phyloP scores from a whole-genome alignment of 1,140 invertebrate genomes.

The Solenopsis fugax region DNA sequence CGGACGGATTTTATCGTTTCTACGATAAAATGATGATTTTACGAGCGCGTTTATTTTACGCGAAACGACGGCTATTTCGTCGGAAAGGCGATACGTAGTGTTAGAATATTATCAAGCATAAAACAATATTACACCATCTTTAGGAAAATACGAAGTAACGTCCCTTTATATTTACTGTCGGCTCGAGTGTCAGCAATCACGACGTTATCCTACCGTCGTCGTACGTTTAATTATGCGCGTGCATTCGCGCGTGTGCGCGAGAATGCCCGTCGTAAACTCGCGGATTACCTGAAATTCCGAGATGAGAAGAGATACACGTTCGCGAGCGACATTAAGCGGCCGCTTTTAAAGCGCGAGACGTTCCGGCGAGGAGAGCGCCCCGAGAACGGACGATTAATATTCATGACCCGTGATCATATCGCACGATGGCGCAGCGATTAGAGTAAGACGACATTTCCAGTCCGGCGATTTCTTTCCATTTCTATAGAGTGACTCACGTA shows the following conservation, averaged over 20 bases:
- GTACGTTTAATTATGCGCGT: slow-evolving; percentile 54
- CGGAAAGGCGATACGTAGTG: background rate
- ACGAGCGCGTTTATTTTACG: slow-evolving; percentile 3
- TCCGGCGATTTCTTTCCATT: slow-evolving; percentile 67
- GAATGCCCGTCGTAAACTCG: slow-evolving; percentile 39
- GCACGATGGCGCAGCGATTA: slow-evolving; percentile 52
- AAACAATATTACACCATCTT: slow-evolving; percentile 29
- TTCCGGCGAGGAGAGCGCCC: slow-evolving; percentile 37
- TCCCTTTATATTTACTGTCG: background rate
- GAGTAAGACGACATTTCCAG: slow-evolving; percentile 65
- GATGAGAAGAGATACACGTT: slow-evolving; percentile 38
- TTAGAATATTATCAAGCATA: slow-evolving; percentile 35
- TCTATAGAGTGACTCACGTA: slow-evolving; percentile 67
- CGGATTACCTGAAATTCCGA: slow-evolving; percentile 55
- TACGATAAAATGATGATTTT: background rate
- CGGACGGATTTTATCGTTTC: background rate
- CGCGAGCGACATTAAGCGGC: slow-evolving; percentile 51
- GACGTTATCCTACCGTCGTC: slow-evolving; percentile 8
- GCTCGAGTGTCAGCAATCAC: slow-evolving; percentile 4
- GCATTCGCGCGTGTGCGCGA: background rate
- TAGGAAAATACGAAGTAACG: slow-evolving; percentile 26
- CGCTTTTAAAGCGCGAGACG: slow-evolving; percentile 47
- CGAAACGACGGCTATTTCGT: background rate
- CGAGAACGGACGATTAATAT: slow-evolving; percentile 58
- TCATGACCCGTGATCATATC: slow-evolving; percentile 66